A percentile compares a stretch with the other conserved stretches of the same genome.
These are phyloP conservation scores for Myotis pilosus DNA, from an alignment of 2,797 vertebrate species.

Conservation along the genomic window DNA sequence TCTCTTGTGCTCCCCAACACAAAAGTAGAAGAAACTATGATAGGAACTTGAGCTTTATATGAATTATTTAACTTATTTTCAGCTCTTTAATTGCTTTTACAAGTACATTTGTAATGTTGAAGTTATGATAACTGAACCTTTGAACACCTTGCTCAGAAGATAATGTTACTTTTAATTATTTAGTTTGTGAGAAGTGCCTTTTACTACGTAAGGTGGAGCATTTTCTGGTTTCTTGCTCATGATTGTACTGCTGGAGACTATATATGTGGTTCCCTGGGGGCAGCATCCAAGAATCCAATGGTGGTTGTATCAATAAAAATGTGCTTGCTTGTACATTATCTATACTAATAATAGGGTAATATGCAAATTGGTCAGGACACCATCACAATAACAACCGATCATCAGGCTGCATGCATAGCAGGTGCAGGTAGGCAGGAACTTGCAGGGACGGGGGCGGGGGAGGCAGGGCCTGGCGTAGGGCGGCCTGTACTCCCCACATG, in stretches of 20 bases:
- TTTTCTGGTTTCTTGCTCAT: neutral
- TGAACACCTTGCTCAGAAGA: conserved; percentile 12
- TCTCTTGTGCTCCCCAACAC: too few relatives aligned
- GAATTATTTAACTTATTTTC: conserved; percentile 10
- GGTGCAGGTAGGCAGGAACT: too few relatives aligned
- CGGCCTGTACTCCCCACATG: too few relatives aligned
- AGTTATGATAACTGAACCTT: conserved; percentile 20
- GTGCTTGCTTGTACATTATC: neutral
- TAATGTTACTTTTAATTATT: conserved; percentile 63
- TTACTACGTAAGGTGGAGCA: neutral
- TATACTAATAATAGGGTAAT: too few relatives aligned
- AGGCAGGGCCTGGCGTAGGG: too few relatives aligned
- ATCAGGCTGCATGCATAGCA: too few relatives aligned
- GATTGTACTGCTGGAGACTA: neutral
- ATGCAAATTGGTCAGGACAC: too few relatives aligned
- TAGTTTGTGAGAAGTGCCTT: conserved; percentile 38
- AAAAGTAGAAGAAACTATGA: neutral
- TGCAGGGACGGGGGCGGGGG: too few relatives aligned
- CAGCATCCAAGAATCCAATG: neutral
- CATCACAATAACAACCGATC: too few relatives aligned
- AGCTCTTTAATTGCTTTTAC: conserved; percentile 1
- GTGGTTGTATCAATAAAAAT: conserved; percentile 26
- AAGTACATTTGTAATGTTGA: neutral
- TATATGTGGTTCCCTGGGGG: neutral
- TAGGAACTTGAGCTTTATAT: neutral